Conservation (phyloP, 2,888 invertebrate genomes). For the Lochmaea capreae region DNA sequence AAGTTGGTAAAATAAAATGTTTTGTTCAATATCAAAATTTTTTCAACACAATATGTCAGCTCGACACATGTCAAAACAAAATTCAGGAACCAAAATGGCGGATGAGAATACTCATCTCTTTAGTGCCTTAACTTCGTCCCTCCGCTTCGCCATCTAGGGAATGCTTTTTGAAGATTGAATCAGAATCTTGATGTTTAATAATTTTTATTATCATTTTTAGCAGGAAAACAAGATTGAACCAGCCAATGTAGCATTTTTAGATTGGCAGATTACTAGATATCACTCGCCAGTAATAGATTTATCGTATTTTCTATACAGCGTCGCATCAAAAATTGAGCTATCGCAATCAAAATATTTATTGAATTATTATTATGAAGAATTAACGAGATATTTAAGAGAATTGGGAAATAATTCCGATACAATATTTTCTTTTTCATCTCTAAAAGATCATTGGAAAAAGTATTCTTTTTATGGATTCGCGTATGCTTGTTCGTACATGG, state of each 20-base stretch:
- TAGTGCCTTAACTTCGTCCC: no score
- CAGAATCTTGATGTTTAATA: not conserved
- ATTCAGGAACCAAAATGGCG: no score
- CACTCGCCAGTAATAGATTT: conserved; percentile 32
- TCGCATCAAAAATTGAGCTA: conserved; percentile 17
- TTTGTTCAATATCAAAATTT: no score
- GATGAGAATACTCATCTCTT: no score
- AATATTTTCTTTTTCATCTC: conserved; percentile 16
- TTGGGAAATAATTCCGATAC: conserved; percentile 18
- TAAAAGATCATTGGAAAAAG: conserved; percentile 31
- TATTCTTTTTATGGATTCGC: conserved; percentile 33
- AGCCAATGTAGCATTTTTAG: conserved; percentile 22
- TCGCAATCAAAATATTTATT: conserved; percentile 16
- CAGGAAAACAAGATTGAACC: conserved; percentile 14
- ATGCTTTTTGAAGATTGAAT: not conserved
- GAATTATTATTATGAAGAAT: conserved; percentile 24
- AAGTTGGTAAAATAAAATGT: no score
- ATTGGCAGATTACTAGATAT: conserved; percentile 28
- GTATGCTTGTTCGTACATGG: conserved; percentile 1
- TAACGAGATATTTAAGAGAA: conserved; percentile 4
- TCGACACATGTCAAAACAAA: no score
- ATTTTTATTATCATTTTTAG: conserved; percentile 16
- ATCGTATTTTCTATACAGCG: conserved; percentile 25
- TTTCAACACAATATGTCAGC: no score
- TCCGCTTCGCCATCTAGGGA: no score